Percentiles rank a stretch among this genome's conserved stretches.
phyloP scores from a whole-genome alignment of 2,888 invertebrate species.

The Atethmia centrago region DNA sequence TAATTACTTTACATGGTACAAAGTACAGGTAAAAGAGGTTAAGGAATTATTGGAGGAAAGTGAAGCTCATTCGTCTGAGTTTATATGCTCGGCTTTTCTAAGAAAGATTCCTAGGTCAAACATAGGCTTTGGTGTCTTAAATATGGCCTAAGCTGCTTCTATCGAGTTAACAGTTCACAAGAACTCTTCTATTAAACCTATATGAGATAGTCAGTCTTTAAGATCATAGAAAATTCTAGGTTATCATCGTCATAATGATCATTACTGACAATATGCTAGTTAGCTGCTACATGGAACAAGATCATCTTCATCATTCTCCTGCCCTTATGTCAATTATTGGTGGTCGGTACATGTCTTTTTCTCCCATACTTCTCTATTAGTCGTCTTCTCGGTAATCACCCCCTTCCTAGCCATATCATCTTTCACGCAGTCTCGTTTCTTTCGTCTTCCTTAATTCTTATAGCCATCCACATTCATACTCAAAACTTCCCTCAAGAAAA shows the following conservation, averaged over 20 bases:
- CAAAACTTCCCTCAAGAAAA: background rate
- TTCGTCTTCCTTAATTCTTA: background rate
- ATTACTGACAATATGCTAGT: background rate
- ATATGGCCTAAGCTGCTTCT: background rate
- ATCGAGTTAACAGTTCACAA: background rate
- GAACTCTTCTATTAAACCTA: background rate
- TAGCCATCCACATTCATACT: background rate
- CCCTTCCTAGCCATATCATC: background rate
- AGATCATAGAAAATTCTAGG: background rate
- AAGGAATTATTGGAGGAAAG: slow-evolving; percentile 24
- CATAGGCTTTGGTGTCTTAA: background rate
- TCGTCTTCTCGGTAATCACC: background rate
- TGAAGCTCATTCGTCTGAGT: slow-evolving; percentile 23
- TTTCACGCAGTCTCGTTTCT: background rate
- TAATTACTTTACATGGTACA: slow-evolving; percentile 60
- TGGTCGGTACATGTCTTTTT: background rate
- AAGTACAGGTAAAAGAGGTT: slow-evolving; percentile 45
- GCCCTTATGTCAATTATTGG: too few species aligned
- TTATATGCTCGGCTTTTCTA: background rate
- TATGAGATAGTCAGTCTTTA: background rate
- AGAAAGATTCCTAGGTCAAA: background rate
- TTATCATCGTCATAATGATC: background rate
- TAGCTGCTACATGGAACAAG: too few species aligned
- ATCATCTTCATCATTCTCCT: background rate
- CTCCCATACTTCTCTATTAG: background rate